These are phyloP conservation scores for Eidolon dupreanum DNA, from an alignment of 2,797 vertebrate genomes.

Conservation along the genomic window DNA sequence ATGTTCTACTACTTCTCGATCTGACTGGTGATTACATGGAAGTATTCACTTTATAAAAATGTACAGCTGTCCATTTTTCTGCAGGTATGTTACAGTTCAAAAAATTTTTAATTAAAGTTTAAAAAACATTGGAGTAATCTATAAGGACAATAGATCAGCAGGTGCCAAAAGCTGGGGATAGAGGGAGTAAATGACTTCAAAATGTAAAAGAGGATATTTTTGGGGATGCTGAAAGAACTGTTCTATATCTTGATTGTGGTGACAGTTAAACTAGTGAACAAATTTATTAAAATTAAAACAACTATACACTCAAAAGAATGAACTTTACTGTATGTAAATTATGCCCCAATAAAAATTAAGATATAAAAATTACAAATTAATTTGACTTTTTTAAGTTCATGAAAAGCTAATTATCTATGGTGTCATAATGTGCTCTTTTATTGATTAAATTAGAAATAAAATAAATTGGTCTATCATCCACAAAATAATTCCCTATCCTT, in stretches of 20 bases:
- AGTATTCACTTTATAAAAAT: background rate
- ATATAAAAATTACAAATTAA: background rate
- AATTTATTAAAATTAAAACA: background rate
- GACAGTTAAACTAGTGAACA: background rate
- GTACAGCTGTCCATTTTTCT: background rate
- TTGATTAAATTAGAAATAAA: background rate
- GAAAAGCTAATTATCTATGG: background rate
- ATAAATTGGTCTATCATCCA: background rate
- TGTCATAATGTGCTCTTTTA: background rate
- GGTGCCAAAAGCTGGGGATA: background rate
- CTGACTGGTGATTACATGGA: background rate
- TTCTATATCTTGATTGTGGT: background rate
- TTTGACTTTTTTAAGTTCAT: background rate
- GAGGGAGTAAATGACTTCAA: background rate
- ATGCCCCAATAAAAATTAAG: background rate
- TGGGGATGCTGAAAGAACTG: background rate
- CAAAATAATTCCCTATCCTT: background rate
- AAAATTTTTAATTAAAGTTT: background rate
- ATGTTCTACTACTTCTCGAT: background rate
- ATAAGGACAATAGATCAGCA: background rate
- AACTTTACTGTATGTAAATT: background rate
- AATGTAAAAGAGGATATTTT: background rate
- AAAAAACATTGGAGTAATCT: background rate
- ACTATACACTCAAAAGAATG: background rate
- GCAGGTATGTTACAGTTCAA: background rate